A percentile compares a stretch with the other conserved stretches of the same genome.
phyloP scores from a whole-genome alignment of 2,888 invertebrate species.

The Vandiemenella viatica region DNA sequence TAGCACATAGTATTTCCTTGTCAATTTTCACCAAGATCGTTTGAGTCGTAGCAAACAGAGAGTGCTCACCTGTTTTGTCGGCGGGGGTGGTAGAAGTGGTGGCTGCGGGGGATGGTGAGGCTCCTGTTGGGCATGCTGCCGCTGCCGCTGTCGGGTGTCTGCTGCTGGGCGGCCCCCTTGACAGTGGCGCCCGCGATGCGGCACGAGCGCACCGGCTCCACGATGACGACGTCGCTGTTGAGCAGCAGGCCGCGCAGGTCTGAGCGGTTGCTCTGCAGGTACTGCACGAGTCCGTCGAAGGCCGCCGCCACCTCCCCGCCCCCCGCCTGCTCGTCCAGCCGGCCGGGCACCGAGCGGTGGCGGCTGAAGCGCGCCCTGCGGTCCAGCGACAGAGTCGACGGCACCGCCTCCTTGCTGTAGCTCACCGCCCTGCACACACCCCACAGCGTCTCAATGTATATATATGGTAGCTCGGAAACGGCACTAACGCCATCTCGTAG shows the following conservation, averaged over 20 bases:
- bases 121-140: constrained; percentile 34
- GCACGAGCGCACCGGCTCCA: constrained; percentile 54
- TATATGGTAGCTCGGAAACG: too few species aligned
- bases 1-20: too few species aligned
- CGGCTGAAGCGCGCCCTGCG: neutral
- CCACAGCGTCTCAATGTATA: too few species aligned
- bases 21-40: too few species aligned
- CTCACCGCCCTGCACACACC: too few species aligned
- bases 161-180: constrained; percentile 25
- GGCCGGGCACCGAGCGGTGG: neutral
- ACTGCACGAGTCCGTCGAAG: constrained; percentile 63
- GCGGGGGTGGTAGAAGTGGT: constrained; percentile 75
- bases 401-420: too few species aligned
- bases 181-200: constrained; percentile 20
- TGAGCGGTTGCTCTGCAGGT: constrained; percentile 52
- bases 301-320: constrained; percentile 2
- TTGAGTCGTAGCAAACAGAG: too few species aligned
- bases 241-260: constrained; percentile 68
- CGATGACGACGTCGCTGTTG: constrained; percentile 74
- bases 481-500: too few species aligned
- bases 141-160: constrained; percentile 39
- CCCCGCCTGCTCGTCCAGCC: neutral
- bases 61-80: too few species aligned
- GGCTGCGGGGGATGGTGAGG: constrained; percentile 40
- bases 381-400: neutral